Percentiles rank a stretch among this genome's conserved stretches.
Evolutionary conservation across 2,888 invertebrate species (phyloP).

Genomic region (Mythimna impura): DNA sequence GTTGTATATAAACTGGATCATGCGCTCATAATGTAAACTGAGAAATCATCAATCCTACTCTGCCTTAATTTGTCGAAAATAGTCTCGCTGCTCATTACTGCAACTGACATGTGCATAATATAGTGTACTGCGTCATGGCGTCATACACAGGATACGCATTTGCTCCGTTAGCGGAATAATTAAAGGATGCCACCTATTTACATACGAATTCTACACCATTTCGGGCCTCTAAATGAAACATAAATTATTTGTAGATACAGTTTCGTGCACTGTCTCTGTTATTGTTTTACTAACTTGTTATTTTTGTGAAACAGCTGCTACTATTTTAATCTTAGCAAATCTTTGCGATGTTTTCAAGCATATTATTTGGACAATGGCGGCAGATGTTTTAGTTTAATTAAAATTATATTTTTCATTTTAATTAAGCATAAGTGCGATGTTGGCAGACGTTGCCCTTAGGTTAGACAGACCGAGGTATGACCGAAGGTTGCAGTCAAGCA

Average conservation of each 20-base stretch:
- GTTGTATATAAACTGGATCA: not conserved
- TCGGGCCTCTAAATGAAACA: constrained; percentile 18
- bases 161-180: constrained; percentile 38
- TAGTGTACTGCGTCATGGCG: constrained; percentile 40
- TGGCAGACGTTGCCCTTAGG: not conserved
- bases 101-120: constrained; percentile 25
- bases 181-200: constrained; percentile 42
- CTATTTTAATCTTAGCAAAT: constrained; percentile 49
- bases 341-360: constrained; percentile 49
- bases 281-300: constrained; percentile 35
- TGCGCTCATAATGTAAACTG: not conserved
- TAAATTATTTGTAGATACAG: constrained; percentile 31
- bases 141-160: constrained; percentile 49
- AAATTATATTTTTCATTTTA: constrained; percentile 12
- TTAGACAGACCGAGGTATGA: not conserved
- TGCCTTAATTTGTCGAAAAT: constrained; percentile 18
- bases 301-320: constrained; percentile 50
- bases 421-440: not conserved
- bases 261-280: constrained; percentile 16
- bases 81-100: constrained; percentile 20
- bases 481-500: too few relatives aligned
- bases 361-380: constrained; percentile 35
- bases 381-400: constrained; percentile 43
- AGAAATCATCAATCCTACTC: constrained; percentile 18
- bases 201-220: constrained; percentile 23